Evolutionary conservation across 2,888 invertebrate species (phyloP).

Genomic region (Melinaea menophilus): DNA sequence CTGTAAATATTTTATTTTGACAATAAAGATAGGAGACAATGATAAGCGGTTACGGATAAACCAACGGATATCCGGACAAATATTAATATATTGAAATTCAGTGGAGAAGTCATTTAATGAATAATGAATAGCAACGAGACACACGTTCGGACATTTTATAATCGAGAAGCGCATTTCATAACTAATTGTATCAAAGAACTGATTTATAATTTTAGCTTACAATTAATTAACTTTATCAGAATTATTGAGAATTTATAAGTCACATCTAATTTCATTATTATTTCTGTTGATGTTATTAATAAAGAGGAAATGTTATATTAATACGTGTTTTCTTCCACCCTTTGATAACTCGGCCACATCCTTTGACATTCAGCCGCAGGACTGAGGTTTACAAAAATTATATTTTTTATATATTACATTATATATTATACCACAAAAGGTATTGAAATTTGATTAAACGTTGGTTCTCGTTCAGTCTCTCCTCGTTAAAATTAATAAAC

Average conservation of each 20-base stretch:
- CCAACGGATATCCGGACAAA: conserved; percentile 11
- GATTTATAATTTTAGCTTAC: conserved; percentile 31
- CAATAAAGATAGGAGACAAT: conserved; percentile 43
- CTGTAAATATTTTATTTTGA: conserved; percentile 48
- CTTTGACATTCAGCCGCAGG: too few relatives aligned
- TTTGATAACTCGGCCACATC: too few relatives aligned
- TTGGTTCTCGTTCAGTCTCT: too few relatives aligned
- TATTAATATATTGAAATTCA: not conserved
- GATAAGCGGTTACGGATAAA: conserved; percentile 37
- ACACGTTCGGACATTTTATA: conserved; percentile 25
- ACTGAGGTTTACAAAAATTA: too few relatives aligned
- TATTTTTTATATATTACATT: too few relatives aligned
- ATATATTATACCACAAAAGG: too few relatives aligned
- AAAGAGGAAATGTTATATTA: conserved; percentile 34
- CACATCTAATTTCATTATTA: conserved; percentile 39
- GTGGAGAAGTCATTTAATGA: conserved; percentile 16
- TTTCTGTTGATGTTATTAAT: conserved; percentile 46
- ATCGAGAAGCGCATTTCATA: conserved; percentile 37
- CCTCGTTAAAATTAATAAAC: too few relatives aligned
- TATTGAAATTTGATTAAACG: too few relatives aligned
- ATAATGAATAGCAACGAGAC: conserved; percentile 10
- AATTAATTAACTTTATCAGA: conserved; percentile 35
- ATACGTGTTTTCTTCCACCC: conserved; percentile 14
- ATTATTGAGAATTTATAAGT: conserved; percentile 41
- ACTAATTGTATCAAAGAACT: conserved; percentile 33